Conservation (phyloP, 1,140 invertebrate species). For the Heliconius congener region DNA sequence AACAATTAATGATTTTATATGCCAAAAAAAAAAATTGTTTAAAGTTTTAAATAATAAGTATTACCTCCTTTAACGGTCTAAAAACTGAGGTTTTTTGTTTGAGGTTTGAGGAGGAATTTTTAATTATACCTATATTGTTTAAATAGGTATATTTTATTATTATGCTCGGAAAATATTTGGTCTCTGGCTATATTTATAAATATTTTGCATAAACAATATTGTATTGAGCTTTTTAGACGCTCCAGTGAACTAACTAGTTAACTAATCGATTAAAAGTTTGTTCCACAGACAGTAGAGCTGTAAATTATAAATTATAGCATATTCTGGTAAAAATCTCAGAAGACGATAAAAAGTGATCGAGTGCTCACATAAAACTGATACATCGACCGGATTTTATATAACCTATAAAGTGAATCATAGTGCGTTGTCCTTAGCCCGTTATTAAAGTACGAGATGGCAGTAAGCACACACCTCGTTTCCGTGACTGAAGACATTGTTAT, state of each 20-base stretch:
- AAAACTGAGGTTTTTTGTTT: too few species aligned
- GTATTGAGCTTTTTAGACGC: too few species aligned
- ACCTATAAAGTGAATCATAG: not conserved
- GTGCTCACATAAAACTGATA: constrained; percentile 2
- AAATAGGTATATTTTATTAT: too few species aligned
- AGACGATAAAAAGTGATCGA: not conserved
- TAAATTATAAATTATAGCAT: not conserved
- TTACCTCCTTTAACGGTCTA: too few species aligned
- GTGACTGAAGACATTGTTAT: constrained; percentile 32
- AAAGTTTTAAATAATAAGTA: too few species aligned
- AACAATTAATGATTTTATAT: too few species aligned
- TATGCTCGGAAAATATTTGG: not conserved
- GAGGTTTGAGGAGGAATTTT: too few species aligned
- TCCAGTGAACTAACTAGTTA: not conserved
- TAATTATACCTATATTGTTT: too few species aligned
- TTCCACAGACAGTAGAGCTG: not conserved
- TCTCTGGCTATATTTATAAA: too few species aligned
- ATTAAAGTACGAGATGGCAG: constrained; percentile 37
- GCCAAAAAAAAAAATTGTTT: too few species aligned
- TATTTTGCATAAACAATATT: too few species aligned
- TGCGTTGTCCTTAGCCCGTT: constrained; percentile 3
- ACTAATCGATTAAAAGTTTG: not conserved
- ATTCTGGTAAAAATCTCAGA: not conserved
- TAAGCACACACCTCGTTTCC: constrained; percentile 34
- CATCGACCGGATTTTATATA: not conserved